phyloP scores from a whole-genome alignment of 2,113 vertebrate species.

The Nibea albiflora region DNA sequence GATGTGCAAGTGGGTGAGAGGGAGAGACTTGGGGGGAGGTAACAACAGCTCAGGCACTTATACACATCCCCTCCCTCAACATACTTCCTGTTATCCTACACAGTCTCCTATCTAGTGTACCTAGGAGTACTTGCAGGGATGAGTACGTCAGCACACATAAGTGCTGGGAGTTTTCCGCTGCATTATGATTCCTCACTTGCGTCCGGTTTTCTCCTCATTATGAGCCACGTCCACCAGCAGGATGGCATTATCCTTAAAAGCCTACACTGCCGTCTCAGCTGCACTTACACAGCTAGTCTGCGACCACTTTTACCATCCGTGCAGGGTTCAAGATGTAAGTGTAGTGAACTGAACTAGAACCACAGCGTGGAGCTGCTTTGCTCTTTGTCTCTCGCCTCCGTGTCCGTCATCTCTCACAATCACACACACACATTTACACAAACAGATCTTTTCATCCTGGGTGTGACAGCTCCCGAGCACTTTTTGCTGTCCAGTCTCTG shows the following conservation, averaged over 20 bases:
- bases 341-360: neutral
- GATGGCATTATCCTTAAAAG: neutral
- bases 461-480: conserved; percentile 20
- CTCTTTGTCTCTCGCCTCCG: conserved; percentile 17
- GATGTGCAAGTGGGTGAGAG: conserved; percentile 53
- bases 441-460: conserved; percentile 25
- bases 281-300: conserved; percentile 9
- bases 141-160: conserved; percentile 18
- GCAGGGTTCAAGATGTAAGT: conserved; percentile 1
- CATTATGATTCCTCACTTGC: conserved; percentile 31
- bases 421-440: neutral
- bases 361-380: conserved; percentile 5
- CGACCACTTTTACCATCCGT: conserved; percentile 6
- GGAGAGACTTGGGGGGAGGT: neutral
- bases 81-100: conserved; percentile 3
- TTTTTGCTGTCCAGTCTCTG: conserved; percentile 33
- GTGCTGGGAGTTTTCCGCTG: conserved; percentile 21
- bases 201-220: conserved; percentile 16
- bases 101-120: conserved; percentile 4
- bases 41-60: neutral
- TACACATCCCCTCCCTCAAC: conserved; percentile 1
- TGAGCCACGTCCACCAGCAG: neutral
- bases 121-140: conserved; percentile 13
- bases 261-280: neutral
- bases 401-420: neutral